phyloP scores from a whole-genome alignment of 1,140 invertebrate genomes.

The Euborellia annulipes region DNA sequence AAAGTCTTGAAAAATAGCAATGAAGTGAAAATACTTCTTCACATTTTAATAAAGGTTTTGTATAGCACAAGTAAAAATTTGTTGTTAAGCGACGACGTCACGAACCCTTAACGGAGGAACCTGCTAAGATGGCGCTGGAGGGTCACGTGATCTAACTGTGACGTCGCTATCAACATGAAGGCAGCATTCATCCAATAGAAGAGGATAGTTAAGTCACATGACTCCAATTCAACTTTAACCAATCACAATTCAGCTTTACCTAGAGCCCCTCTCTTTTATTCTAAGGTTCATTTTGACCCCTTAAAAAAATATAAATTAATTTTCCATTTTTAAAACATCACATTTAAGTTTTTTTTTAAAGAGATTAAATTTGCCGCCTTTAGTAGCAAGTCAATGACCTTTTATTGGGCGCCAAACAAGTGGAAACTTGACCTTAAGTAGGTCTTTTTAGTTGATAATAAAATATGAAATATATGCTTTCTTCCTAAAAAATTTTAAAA shows the following conservation, averaged over 20 bases:
- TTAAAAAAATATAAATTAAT: no score
- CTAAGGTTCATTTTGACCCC: no score
- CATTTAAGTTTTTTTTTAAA: no score
- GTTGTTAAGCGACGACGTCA: conserved; percentile 18
- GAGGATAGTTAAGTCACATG: conserved; percentile 6
- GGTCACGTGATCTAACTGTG: conserved; percentile 33
- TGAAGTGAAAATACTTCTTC: background rate
- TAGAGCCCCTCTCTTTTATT: no score
- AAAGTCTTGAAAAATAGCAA: background rate
- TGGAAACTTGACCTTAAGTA: no score
- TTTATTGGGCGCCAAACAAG: no score
- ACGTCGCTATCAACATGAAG: conserved; percentile 21
- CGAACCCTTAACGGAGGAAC: conserved; percentile 26
- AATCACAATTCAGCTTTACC: conserved; percentile 2
- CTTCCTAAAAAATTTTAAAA: no score
- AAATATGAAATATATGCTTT: no score
- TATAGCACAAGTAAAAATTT: conserved; percentile 4
- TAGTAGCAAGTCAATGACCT: no score
- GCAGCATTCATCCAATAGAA: conserved; percentile 8
- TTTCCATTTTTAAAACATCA: no score
- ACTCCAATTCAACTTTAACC: conserved; percentile 4
- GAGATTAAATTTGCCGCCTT: no score
- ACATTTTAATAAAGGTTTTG: background rate
- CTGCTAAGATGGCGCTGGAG: conserved; percentile 34
- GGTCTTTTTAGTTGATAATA: no score